These are phyloP conservation scores for Tuberolachnus salignus DNA, from an alignment of 2,888 invertebrate species.

Conservation along the genomic window DNA sequence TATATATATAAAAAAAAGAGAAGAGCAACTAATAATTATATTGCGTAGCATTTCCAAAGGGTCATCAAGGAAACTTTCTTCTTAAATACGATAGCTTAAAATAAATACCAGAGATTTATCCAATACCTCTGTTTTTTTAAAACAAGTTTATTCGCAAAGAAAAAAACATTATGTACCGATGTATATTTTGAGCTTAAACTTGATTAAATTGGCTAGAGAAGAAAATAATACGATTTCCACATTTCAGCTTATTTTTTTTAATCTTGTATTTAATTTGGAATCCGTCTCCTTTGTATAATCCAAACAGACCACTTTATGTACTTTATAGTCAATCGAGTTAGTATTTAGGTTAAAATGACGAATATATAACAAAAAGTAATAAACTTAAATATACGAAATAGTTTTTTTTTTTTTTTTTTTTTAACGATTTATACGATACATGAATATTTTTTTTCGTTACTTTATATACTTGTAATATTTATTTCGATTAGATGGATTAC, in stretches of 20 bases:
- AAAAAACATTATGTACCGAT: not conserved
- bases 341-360: too few relatives aligned
- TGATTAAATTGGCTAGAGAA: not conserved
- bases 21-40: not conserved
- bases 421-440: too few relatives aligned
- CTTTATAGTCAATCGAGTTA: not conserved
- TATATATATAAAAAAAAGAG: not conserved
- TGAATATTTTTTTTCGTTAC: too few relatives aligned
- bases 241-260: not conserved
- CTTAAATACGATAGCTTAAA: constrained; percentile 7
- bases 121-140: constrained; percentile 7
- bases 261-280: not conserved
- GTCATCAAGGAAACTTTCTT: not conserved
- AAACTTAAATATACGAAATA: too few relatives aligned
- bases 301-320: too few relatives aligned
- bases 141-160: not conserved
- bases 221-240: not conserved
- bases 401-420: too few relatives aligned
- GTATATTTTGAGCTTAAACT: not conserved
- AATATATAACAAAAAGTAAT: too few relatives aligned
- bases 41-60: not conserved
- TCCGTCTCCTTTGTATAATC: not conserved
- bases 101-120: constrained; percentile 30
- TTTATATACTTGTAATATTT: too few relatives aligned
- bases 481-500: too few relatives aligned